These are phyloP conservation scores for Tillus elongatus DNA, from an alignment of 2,888 invertebrate genomes.

Conservation along the genomic window DNA sequence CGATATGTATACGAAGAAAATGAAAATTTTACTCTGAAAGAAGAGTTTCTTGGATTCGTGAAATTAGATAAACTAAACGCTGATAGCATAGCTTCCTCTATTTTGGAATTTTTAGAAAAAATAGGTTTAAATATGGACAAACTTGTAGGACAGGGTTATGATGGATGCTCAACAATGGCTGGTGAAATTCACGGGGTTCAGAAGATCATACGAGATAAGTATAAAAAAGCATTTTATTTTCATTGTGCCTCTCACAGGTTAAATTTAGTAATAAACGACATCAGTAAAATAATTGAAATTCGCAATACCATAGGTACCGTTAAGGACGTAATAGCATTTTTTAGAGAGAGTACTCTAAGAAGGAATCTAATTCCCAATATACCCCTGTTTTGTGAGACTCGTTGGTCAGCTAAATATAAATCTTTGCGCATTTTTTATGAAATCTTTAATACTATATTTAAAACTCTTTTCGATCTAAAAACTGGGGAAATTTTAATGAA, in stretches of 20 bases:
- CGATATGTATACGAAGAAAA: constrained; percentile 8
- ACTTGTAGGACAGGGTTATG: constrained; percentile 22
- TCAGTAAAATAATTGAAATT: constrained; percentile 21
- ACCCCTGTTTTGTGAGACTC: no score
- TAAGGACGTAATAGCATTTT: constrained; percentile 23
- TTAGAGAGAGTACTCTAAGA: constrained; percentile 20
- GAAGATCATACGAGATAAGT: constrained; percentile 15
- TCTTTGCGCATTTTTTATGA: constrained; percentile 17
- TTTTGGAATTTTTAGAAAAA: constrained; percentile 6
- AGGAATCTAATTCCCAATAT: constrained; percentile 13
- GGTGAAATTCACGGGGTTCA: constrained; percentile 20
- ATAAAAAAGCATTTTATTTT: constrained; percentile 18
- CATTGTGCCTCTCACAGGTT: constrained; percentile 18
- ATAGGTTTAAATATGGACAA: constrained; percentile 14
- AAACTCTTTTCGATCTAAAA: not conserved
- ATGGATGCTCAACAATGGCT: constrained; percentile 24
- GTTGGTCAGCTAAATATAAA: constrained; percentile 20
- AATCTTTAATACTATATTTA: constrained; percentile 13
- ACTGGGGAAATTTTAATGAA: constrained; percentile 4
- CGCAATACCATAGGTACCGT: constrained; percentile 22
- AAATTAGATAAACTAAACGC: constrained; percentile 11
- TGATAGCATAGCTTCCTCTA: not conserved
- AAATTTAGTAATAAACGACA: constrained; percentile 23
- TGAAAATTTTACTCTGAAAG: no score
- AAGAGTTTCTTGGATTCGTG: constrained; percentile 8